phyloP scores from a whole-genome alignment of 2,888 invertebrate species.

The Chrysolina haemoptera region DNA sequence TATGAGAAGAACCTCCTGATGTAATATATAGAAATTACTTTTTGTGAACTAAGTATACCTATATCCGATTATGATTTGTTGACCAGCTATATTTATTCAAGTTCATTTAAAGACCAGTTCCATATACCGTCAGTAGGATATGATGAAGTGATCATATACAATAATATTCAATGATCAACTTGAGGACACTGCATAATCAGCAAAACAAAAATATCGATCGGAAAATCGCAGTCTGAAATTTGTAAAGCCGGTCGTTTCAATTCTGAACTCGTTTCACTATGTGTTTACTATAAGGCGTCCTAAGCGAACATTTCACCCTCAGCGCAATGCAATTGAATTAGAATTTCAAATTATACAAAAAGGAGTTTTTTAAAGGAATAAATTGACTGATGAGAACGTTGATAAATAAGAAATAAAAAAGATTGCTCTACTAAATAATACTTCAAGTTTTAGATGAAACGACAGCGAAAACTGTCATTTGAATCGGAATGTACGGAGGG shows the following conservation, averaged over 20 bases:
- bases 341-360: constrained; percentile 43
- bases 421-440: not conserved
- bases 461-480: not conserved
- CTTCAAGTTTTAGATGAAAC: not conserved
- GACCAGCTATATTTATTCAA: not conserved
- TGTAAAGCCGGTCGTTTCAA: constrained; percentile 37
- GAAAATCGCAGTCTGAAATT: constrained; percentile 37
- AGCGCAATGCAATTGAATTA: constrained; percentile 41
- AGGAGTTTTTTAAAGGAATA: constrained; percentile 34
- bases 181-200: not conserved
- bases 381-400: constrained; percentile 35
- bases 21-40: too few relatives aligned
- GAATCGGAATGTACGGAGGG: too few relatives aligned
- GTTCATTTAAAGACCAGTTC: not conserved
- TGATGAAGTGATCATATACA: not conserved
- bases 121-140: not conserved
- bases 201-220: constrained; percentile 29
- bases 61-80: too few relatives aligned
- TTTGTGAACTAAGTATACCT: too few relatives aligned
- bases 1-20: too few relatives aligned
- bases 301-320: constrained; percentile 32
- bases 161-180: not conserved
- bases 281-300: constrained; percentile 39
- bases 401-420: constrained; percentile 11
- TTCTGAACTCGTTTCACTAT: constrained; percentile 41